Evolutionary conservation across 2,888 invertebrate species (phyloP).

Genomic region (Thymelicus lineola): DNA sequence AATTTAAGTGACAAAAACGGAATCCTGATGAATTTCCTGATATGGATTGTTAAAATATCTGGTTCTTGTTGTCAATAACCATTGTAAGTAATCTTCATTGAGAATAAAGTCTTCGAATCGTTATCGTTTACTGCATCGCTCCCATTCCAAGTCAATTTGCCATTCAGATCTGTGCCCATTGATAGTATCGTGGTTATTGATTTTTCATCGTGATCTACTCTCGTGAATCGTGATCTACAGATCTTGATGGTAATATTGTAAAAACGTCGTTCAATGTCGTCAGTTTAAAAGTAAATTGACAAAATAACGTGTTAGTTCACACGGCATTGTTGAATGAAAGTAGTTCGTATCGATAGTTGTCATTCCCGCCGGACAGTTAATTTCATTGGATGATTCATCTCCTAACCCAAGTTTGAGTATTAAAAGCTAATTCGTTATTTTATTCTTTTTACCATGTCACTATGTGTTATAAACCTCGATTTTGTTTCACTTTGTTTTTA

Average conservation of each 20-base stretch:
- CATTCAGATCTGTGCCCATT: constrained; percentile 31
- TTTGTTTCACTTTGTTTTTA: too few species aligned
- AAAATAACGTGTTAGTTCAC: constrained; percentile 27
- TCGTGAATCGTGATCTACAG: constrained; percentile 29
- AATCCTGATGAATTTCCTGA: neutral
- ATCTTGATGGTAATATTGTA: constrained; percentile 17
- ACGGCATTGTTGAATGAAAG: constrained; percentile 3
- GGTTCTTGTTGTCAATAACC: neutral
- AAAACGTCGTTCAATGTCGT: constrained; percentile 14
- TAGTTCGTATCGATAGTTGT: constrained; percentile 10
- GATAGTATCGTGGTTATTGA: constrained; percentile 36
- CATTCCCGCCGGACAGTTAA: constrained; percentile 10
- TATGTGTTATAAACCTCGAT: too few species aligned
- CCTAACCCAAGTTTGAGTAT: constrained; percentile 11
- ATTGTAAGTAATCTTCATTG: neutral
- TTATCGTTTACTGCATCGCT: constrained; percentile 32
- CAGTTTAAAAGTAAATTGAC: constrained; percentile 14
- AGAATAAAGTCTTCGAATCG: neutral
- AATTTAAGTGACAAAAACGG: neutral
- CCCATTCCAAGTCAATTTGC: constrained; percentile 33
- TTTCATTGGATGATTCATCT: constrained; percentile 1
- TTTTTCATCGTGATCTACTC: constrained; percentile 13
- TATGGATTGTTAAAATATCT: neutral
- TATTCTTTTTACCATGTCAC: constrained; percentile 25
- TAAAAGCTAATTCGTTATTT: constrained; percentile 14